Evolutionary conservation across 2,113 vertebrate species (phyloP).

Genomic region (Oncorhynchus nerka): DNA sequence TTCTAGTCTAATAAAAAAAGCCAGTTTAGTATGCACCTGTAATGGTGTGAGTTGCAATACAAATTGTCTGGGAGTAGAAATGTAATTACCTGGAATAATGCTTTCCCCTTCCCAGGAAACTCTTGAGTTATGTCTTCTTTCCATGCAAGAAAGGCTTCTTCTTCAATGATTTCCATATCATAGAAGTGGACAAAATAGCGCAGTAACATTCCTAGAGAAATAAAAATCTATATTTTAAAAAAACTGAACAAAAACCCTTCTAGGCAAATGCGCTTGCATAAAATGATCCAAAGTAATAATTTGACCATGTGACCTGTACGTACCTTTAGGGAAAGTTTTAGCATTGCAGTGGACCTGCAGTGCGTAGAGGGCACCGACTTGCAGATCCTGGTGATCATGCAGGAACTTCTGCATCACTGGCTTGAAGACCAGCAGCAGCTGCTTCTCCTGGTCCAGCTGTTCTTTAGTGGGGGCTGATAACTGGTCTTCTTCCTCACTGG

Average conservation of each 20-base stretch:
- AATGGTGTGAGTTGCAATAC: not conserved
- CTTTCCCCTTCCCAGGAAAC: slow-evolving; percentile 99
- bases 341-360: slow-evolving; percentile 98
- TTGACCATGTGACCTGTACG: not conserved
- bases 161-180: slow-evolving; percentile 99
- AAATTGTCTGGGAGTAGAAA: not conserved
- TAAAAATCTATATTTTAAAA: not conserved
- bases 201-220: slow-evolving; percentile 88
- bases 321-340: slow-evolving; percentile 94
- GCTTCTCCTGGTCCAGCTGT: slow-evolving; percentile 93
- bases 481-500: slow-evolving; percentile 87
- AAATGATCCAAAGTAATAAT: not conserved
- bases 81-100: slow-evolving; percentile 92
- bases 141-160: slow-evolving; percentile 98
- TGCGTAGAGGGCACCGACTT: slow-evolving; percentile 95
- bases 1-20: slow-evolving; percentile 57
- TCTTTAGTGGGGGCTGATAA: slow-evolving; percentile 90
- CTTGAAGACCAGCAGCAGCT: slow-evolving; percentile 94
- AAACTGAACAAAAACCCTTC: not conserved
- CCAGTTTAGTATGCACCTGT: slow-evolving; percentile 76
- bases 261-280: not conserved
- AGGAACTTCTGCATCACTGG: slow-evolving; percentile 99
- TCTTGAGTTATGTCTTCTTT: slow-evolving; percentile 99
- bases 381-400: slow-evolving; percentile 94
- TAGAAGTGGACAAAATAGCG: slow-evolving; percentile 99